Evolutionary conservation across 2,113 vertebrate genomes (phyloP), one percentile per base, ranked within the genome.

Genomic region (Cynopterus brachyotis): DNA sequence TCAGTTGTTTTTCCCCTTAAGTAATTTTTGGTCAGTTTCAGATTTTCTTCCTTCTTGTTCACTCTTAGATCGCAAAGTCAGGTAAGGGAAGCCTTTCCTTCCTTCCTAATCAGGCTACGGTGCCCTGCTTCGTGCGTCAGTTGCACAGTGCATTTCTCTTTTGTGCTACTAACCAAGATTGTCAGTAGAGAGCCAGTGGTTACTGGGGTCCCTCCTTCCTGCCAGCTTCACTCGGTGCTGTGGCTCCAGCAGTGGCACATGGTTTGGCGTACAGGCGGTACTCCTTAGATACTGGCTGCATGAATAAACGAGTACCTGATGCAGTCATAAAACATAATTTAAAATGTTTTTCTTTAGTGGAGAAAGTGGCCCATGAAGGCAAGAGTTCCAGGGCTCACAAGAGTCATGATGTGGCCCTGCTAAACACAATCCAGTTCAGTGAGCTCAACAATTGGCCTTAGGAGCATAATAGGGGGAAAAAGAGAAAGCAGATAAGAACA

Each of bases 81-180:
- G 60, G 45, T 11, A 6, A 50, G 0, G 26, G n/a, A 35, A 9
- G 28, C 24, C 50, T 60, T n/a, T 60, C 37, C 55, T 35, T 19
- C 22, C 53, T 78, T 45, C 60, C 17, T 11, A 6, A 20, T 32
- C 10, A 59, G 57, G 45, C 28, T 17, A 0, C 4, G 1, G 22
- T 8, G 37, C 57, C 42, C 42, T 0, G 16, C 81, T 42, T 28
- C 53, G 87, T 75, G 59, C 3, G 0, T 69, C 22, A 12, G 26
- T 26, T n/a, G 75, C 35, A 2, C 22, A 17, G 32, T 8, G 60
- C 32, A 3, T 35, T n/a, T 79, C 50, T 69, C 47, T 3, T 16
- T 11, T 40, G 50, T 9, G 45, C 32, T 0, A 0, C 17, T 15
- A 24, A 5, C 22, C 19, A 78, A 7, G 13, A 19, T 9, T 35